Conservation (phyloP, 2,113 vertebrate species). For the Austrofundulus limnaeus region DNA sequence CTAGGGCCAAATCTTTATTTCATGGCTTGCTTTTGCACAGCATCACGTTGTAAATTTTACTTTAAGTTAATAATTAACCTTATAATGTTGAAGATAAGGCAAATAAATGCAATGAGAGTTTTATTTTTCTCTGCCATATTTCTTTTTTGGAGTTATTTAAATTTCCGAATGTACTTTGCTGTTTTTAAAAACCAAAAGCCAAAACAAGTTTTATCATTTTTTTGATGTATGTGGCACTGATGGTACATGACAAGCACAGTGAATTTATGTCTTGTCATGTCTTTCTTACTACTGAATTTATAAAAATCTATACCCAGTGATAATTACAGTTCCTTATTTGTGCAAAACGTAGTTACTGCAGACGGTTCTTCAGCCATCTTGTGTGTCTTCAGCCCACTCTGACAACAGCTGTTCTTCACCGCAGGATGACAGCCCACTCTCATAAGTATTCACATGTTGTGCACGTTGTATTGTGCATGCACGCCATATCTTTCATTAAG, state of each 20-base stretch:
- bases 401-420: constrained; percentile 29
- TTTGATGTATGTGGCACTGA: neutral
- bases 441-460: constrained; percentile 34
- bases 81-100: no score
- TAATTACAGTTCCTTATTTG: neutral
- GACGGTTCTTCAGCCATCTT: neutral
- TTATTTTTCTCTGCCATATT: no score
- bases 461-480: constrained; percentile 29
- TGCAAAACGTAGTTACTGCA: constrained; percentile 10
- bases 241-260: neutral
- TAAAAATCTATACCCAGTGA: neutral
- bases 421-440: constrained; percentile 16
- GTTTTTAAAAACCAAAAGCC: no score
- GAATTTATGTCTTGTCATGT: neutral
- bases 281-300: no score
- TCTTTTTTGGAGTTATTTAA: no score
- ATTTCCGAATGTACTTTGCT: no score
- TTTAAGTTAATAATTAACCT: no score
- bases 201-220: no score
- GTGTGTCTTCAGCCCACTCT: constrained; percentile 1
- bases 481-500: constrained; percentile 64
- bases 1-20: no score
- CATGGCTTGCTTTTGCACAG: no score
- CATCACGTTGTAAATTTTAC: no score
- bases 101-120: no score